phyloP scores from a whole-genome alignment of 2,113 vertebrate genomes.

The Colaptes auratus region DNA sequence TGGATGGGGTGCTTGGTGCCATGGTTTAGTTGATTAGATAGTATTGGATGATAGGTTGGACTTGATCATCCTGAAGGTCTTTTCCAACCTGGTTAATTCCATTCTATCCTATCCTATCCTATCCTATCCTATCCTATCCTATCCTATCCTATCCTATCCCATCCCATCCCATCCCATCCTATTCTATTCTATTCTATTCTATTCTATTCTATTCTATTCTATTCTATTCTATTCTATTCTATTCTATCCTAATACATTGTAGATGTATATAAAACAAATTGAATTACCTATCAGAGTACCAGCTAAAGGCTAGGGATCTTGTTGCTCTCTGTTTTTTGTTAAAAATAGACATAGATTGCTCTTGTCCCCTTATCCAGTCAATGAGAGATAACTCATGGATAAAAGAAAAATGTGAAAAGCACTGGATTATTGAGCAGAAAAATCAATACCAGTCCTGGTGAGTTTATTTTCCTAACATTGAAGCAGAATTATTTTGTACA shows the following conservation, averaged over 20 bases:
- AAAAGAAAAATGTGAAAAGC: neutral
- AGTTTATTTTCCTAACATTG: neutral
- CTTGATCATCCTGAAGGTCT: no score
- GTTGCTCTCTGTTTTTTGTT: neutral
- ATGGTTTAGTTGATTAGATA: no score
- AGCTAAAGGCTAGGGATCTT: neutral
- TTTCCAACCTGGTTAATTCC: no score
- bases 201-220: no score
- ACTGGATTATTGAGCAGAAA: neutral
- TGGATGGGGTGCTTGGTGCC: no score
- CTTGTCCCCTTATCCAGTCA: neutral
- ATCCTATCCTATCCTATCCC: no score
- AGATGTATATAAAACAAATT: neutral
- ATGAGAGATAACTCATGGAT: neutral
- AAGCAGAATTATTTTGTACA: slow-evolving; percentile 6
- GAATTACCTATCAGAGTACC: neutral
- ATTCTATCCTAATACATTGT: neutral
- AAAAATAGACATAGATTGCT: neutral
- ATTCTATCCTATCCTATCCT: no score
- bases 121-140: no score
- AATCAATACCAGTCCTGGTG: neutral
- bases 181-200: no score
- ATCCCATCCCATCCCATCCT: no score
- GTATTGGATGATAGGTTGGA: no score
- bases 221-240: no score